These are phyloP conservation scores for Cyprinella venusta DNA, from an alignment of 2,797 vertebrate species.

Conservation along the genomic window DNA sequence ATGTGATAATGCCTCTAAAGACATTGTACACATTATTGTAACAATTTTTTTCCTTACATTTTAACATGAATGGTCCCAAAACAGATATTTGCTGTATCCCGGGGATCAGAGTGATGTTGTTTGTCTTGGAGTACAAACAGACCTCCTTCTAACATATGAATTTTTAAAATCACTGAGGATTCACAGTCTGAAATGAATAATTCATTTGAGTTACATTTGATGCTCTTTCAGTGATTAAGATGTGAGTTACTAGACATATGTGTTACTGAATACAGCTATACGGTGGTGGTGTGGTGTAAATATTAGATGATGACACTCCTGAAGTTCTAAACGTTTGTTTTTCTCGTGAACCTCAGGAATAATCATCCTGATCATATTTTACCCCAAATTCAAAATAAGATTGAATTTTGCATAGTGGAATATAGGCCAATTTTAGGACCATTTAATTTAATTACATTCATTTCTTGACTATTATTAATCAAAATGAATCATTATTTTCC, in stretches of 20 bases:
- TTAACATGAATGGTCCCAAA: neutral
- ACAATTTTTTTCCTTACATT: neutral
- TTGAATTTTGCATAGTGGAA: neutral
- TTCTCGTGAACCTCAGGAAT: neutral
- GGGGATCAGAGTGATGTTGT: neutral
- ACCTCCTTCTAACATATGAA: neutral
- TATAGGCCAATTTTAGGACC: neutral
- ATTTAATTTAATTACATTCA: neutral
- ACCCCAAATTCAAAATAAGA: neutral
- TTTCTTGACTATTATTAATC: neutral
- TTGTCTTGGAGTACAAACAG: neutral
- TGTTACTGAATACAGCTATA: neutral
- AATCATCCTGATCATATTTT: neutral
- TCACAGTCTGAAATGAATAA: neutral
- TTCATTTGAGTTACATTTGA: slow-evolving; percentile 2
- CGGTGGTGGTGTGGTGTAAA: neutral
- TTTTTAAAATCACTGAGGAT: slow-evolving; percentile 25
- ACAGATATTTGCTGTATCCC: slow-evolving; percentile 17
- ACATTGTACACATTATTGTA: neutral
- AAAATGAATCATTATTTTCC: neutral
- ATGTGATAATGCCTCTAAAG: slow-evolving; percentile 6
- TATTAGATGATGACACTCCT: neutral
- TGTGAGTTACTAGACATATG: neutral
- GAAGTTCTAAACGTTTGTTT: neutral
- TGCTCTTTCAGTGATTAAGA: slow-evolving; percentile 8